Conservation (phyloP, 2,797 vertebrate genomes). For the Holocentrus rufus region DNA sequence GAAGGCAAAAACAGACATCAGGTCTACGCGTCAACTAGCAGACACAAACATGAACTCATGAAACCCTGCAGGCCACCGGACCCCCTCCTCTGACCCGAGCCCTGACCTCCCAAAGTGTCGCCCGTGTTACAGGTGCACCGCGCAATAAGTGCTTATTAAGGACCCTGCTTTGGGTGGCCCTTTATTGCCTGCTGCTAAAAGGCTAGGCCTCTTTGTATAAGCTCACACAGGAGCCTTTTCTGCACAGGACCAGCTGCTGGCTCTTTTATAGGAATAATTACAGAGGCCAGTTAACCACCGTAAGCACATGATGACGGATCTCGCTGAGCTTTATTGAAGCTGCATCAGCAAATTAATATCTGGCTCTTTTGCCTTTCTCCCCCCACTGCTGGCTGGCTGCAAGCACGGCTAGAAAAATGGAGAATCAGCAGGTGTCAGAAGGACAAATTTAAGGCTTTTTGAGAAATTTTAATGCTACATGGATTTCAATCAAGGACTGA, state of each 20-base stretch:
- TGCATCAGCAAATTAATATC: constrained; percentile 62
- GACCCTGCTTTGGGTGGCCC: constrained; percentile 21
- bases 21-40: neutral
- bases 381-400: constrained; percentile 3
- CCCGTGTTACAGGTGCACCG: constrained; percentile 62
- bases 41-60: neutral
- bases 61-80: constrained; percentile 9
- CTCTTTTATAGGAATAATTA: constrained; percentile 70
- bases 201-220: constrained; percentile 28
- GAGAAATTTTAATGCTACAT: no score
- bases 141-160: constrained; percentile 62
- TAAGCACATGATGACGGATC: constrained; percentile 71
- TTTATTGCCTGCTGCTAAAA: constrained; percentile 66
- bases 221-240: constrained; percentile 62
- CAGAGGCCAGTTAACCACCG: constrained; percentile 51
- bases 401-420: neutral
- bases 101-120: constrained; percentile 14
- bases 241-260: constrained; percentile 65
- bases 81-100: constrained; percentile 25
- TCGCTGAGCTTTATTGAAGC: constrained; percentile 57
- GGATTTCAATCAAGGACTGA: no score
- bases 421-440: neutral
- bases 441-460: no score
- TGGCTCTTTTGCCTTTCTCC: constrained; percentile 4
- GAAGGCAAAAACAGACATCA: neutral